phyloP scores from a whole-genome alignment of 2,113 vertebrate species.

The Crotalus horridus region DNA sequence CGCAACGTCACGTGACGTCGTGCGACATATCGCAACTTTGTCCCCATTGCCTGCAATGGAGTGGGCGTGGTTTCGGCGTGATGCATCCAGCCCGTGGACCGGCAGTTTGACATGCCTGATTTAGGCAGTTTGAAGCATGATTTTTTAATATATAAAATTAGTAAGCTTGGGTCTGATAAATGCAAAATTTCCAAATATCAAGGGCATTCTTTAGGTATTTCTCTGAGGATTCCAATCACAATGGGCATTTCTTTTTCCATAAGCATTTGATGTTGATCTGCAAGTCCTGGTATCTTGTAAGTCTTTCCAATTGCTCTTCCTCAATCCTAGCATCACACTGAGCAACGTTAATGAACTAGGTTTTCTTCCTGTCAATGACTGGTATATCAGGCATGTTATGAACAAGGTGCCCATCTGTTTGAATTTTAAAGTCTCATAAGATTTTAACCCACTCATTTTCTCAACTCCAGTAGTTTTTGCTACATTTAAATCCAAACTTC shows the following conservation, averaged over 20 bases:
- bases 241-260: neutral
- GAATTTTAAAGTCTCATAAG: neutral
- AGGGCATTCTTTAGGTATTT: neutral
- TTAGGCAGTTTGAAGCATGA: neutral
- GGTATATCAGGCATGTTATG: neutral
- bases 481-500: neutral
- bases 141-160: neutral
- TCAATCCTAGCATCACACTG: neutral
- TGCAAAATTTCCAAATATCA: neutral
- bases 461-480: neutral
- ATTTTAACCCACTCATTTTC: neutral
- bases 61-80: too few species aligned
- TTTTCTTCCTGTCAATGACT: neutral
- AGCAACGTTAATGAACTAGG: neutral
- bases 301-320: neutral
- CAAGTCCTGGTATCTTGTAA: neutral
- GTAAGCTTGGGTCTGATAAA: neutral
- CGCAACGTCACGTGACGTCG: too few species aligned
- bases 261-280: neutral
- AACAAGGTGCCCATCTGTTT: neutral
- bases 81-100: too few species aligned
- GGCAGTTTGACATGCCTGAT: too few species aligned
- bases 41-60: too few species aligned
- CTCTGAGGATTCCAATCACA: neutral
- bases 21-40: too few species aligned